These are phyloP conservation scores for Drosophila nebulosa DNA, from an alignment of 1,140 invertebrate genomes.

Conservation along the genomic window DNA sequence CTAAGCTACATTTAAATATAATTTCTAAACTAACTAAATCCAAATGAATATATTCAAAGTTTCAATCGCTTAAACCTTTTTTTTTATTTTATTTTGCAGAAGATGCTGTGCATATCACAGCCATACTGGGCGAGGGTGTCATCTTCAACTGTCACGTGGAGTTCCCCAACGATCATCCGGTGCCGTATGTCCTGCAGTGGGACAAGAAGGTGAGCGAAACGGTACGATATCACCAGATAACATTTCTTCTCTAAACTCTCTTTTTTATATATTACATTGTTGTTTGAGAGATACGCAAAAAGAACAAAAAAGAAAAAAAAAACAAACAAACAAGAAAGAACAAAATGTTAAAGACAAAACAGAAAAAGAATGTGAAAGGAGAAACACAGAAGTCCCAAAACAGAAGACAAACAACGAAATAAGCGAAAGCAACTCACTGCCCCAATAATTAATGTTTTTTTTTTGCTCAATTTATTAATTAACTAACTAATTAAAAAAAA, in stretches of 20 bases:
- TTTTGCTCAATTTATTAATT: not conserved
- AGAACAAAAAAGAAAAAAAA: constrained; percentile 69
- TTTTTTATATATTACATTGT: constrained; percentile 74
- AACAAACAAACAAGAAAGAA: constrained; percentile 17
- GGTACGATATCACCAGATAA: constrained; percentile 87
- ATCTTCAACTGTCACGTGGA: constrained; percentile 98
- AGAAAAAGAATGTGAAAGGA: not conserved
- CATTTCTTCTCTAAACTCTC: constrained; percentile 86
- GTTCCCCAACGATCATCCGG: constrained; percentile 95
- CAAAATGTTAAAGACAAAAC: not conserved
- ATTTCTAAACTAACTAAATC: too few species aligned
- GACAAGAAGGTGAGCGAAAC: constrained; percentile 98
- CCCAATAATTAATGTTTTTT: not conserved
- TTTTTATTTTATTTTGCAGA: constrained; percentile 82
- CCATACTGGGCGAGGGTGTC: constrained; percentile 96
- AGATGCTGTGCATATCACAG: constrained; percentile 97
- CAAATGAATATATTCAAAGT: not conserved
- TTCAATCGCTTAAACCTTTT: not conserved
- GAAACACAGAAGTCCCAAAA: not conserved
- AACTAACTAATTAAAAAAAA: not conserved
- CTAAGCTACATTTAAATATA: too few species aligned
- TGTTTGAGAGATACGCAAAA: constrained; percentile 71
- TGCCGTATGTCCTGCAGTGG: constrained; percentile 98
- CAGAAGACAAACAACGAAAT: not conserved
- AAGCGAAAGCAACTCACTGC: not conserved